Evolutionary conservation across 1,140 invertebrate species (phyloP).

Genomic region (Andrena cerasifolii): DNA sequence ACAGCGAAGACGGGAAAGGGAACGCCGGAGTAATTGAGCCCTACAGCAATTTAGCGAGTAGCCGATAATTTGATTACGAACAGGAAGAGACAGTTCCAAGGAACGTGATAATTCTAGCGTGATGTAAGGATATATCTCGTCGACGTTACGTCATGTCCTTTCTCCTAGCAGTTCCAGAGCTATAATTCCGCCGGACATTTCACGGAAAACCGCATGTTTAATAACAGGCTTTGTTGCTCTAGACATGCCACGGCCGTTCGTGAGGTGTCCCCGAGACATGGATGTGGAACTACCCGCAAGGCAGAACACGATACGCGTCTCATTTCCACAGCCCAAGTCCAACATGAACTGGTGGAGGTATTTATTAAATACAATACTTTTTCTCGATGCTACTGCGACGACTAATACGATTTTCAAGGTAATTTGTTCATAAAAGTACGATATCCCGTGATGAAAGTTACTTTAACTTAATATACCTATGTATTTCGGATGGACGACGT

Average conservation of each 20-base stretch:
- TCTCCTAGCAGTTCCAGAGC: too few species aligned
- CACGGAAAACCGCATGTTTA: conserved; percentile 50
- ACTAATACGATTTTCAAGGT: not conserved
- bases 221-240: conserved; percentile 65
- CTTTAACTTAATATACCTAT: too few species aligned
- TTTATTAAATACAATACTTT: conserved; percentile 23
- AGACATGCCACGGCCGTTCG: conserved; percentile 82
- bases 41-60: conserved; percentile 17
- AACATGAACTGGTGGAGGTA: conserved; percentile 87
- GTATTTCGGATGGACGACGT: too few species aligned
- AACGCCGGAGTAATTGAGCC: conserved; percentile 5
- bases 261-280: conserved; percentile 86
- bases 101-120: conserved; percentile 10
- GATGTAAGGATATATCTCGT: conserved; percentile 8
- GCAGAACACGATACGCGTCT: conserved; percentile 83
- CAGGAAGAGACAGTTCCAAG: conserved; percentile 8
- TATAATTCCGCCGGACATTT: conserved; percentile 20
- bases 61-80: conserved; percentile 36
- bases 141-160: not conserved
- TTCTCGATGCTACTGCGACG: too few species aligned
- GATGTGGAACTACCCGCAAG: conserved; percentile 83
- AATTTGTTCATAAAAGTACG: not conserved
- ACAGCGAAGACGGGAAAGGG: not conserved
- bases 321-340: conserved; percentile 85
- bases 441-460: too few species aligned